Percentiles rank a stretch among this genome's conserved stretches.
Conservation (phyloP, 2,797 vertebrate species). For the Picus viridis region DNA sequence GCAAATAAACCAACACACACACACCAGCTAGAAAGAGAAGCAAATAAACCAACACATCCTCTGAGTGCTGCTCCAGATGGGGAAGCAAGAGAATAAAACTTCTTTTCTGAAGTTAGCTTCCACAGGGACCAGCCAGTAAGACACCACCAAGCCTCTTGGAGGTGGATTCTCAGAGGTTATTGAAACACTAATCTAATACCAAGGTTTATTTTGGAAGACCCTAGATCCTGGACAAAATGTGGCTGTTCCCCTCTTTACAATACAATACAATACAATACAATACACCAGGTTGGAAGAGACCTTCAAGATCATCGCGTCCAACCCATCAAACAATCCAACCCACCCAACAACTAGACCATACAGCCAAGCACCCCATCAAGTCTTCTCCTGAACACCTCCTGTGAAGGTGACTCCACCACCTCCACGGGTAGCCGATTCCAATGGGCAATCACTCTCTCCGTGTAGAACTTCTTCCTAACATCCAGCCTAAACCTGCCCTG, state of each 20-base stretch:
- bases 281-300: no score
- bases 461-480: no score
- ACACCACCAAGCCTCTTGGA: not conserved
- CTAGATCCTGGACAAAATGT: not conserved
- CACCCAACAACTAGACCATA: no score
- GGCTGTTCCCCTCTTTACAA: not conserved
- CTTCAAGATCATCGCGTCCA: no score
- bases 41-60: not conserved
- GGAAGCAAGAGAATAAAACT: not conserved
- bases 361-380: no score
- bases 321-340: no score
- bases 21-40: not conserved
- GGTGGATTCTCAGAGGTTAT: not conserved
- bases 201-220: not conserved
- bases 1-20: not conserved
- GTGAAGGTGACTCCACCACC: no score
- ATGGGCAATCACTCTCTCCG: no score
- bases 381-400: no score
- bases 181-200: not conserved
- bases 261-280: no score
- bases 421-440: no score
- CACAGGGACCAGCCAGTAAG: not conserved
- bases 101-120: not conserved
- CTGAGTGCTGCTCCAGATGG: not conserved
- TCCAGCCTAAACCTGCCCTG: no score